Percentiles rank a stretch among this genome's conserved stretches.
phyloP scores from a whole-genome alignment of 2,113 vertebrate species.

The Pygoscelis adeliae region DNA sequence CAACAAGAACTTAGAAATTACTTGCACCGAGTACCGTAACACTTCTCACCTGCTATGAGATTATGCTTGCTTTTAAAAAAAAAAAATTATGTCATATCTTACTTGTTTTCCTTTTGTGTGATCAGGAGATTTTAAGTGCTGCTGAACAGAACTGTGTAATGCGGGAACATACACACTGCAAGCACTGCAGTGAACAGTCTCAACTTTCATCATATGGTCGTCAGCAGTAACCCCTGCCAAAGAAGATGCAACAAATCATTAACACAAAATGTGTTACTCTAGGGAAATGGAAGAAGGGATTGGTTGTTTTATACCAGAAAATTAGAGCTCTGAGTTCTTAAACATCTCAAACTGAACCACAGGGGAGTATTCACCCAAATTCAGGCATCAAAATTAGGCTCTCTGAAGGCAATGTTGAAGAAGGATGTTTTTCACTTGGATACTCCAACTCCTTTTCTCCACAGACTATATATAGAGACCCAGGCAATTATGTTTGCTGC shows the following conservation, averaged over 20 bases:
- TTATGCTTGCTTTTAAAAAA: not conserved
- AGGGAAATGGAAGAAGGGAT: not conserved
- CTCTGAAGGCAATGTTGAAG: not conserved
- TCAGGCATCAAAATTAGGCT: not conserved
- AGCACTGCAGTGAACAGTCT: slow-evolving; percentile 86
- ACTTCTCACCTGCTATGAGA: not conserved
- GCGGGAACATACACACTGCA: slow-evolving; percentile 85
- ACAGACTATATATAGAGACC: not conserved
- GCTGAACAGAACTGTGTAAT: slow-evolving; percentile 83
- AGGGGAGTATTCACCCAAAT: not conserved
- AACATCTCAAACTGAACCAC: not conserved
- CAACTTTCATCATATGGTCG: slow-evolving; percentile 88
- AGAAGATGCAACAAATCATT: not conserved
- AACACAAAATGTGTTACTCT: not conserved
- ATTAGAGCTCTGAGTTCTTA: not conserved
- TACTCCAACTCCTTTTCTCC: not conserved
- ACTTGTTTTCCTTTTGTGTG: slow-evolving; percentile 85
- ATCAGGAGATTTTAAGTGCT: slow-evolving; percentile 82
- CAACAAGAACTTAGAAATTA: not conserved
- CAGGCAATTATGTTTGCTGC: not conserved
- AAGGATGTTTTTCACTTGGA: not conserved
- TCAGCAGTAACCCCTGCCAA: slow-evolving; percentile 82
- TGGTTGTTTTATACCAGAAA: not conserved
- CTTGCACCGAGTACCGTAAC: not conserved
- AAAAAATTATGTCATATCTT: not conserved